These are phyloP conservation scores for Neotragus pygmaeus DNA, from an alignment of 2,113 vertebrate species.

Conservation along the genomic window DNA sequence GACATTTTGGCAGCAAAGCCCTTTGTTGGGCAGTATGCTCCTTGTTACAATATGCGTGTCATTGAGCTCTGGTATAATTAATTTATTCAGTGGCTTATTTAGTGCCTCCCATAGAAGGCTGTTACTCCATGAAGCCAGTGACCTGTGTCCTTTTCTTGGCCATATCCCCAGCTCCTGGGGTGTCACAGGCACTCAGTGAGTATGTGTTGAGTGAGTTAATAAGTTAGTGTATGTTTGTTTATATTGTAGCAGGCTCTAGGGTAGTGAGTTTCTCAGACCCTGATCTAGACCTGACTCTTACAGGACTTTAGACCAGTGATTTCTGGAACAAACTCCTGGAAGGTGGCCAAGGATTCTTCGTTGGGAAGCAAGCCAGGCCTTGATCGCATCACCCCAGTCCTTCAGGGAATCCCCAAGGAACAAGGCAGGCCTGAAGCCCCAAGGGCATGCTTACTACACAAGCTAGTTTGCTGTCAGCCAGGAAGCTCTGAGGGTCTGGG, in stretches of 20 bases:
- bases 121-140: not conserved
- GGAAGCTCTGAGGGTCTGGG: not conserved
- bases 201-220: not conserved
- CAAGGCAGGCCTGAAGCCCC: not conserved
- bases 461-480: not conserved
- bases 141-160: not conserved
- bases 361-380: not conserved
- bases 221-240: not conserved
- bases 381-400: not conserved
- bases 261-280: not conserved
- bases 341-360: not conserved
- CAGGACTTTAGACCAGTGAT: not conserved
- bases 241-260: not conserved
- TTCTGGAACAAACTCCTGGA: not conserved
- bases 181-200: fast-evolving
- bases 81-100: not conserved
- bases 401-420: not conserved
- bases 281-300: not conserved
- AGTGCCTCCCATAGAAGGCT: not conserved
- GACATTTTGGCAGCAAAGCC: not conserved
- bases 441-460: not conserved
- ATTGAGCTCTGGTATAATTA: not conserved
- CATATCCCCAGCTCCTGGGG: not conserved
- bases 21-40: not conserved
- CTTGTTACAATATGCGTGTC: not conserved